phyloP scores from a whole-genome alignment of 2,888 invertebrate species.

The Nemurella pictetii region DNA sequence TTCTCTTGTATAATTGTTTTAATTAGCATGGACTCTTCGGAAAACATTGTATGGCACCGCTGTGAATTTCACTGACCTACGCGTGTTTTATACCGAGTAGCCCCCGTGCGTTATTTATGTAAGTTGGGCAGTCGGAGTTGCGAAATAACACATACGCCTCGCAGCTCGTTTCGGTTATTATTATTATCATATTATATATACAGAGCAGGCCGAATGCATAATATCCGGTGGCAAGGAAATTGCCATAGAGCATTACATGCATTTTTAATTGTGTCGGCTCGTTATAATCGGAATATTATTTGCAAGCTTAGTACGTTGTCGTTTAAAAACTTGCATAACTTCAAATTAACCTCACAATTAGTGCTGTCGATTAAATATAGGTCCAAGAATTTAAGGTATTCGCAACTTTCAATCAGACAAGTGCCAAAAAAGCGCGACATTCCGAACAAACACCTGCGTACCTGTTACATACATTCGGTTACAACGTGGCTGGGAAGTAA shows the following conservation, averaged over 20 bases:
- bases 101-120: not conserved
- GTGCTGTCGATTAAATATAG: not conserved
- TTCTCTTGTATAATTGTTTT: too few relatives aligned
- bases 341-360: not conserved
- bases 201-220: not conserved
- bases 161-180: not conserved
- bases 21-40: not conserved
- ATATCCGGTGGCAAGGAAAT: conserved; percentile 15
- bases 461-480: too few relatives aligned
- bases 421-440: too few relatives aligned
- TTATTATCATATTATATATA: not conserved
- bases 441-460: too few relatives aligned
- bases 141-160: not conserved
- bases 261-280: not conserved
- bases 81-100: not conserved
- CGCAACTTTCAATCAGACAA: not conserved
- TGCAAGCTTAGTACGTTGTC: not conserved
- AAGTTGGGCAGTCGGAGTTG: not conserved
- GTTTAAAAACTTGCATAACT: not conserved
- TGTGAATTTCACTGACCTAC: not conserved
- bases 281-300: not conserved
- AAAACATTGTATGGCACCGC: not conserved
- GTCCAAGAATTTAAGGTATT: not conserved
- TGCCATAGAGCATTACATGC: not conserved
- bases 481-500: too few relatives aligned